Conservation (phyloP, 2,797 vertebrate genomes). For the Staurois parvus region DNA sequence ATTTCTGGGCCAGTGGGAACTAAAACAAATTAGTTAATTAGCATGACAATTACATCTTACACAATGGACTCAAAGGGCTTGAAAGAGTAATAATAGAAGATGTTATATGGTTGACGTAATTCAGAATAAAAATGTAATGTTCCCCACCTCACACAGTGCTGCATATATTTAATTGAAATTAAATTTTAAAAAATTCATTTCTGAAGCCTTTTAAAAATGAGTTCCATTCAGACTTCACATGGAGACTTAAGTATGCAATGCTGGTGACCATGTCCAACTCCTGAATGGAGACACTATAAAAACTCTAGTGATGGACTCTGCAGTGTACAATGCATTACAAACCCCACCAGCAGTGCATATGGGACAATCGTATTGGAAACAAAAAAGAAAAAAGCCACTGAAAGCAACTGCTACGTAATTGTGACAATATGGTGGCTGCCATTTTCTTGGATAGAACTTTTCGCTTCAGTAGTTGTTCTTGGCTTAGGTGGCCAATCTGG, state of each 20-base stretch:
- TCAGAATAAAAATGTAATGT: not conserved
- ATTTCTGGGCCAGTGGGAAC: not conserved
- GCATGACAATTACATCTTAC: not conserved
- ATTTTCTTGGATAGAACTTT: constrained; percentile 78
- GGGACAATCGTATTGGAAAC: not conserved
- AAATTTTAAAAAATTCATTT: constrained; percentile 5
- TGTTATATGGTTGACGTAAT: not conserved
- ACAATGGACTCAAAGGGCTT: not conserved
- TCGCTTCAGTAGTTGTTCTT: constrained; percentile 95
- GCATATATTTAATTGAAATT: not conserved
- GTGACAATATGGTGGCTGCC: constrained; percentile 83
- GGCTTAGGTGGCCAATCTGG: constrained; percentile 98
- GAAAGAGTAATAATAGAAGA: not conserved
- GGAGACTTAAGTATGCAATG: constrained; percentile 12
- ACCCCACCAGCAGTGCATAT: constrained; percentile 8
- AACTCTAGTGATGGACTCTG: constrained; percentile 25
- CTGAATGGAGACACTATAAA: constrained; percentile 10
- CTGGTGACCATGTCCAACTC: not conserved
- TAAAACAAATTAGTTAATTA: not conserved
- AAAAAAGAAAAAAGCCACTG: constrained; percentile 5
- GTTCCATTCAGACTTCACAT: constrained; percentile 20
- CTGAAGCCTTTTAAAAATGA: constrained; percentile 33
- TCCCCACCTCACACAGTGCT: constrained; percentile 32
- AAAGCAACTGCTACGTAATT: constrained; percentile 79
- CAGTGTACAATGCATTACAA: constrained; percentile 29